Conservation (phyloP, 2,113 vertebrate species). For the Otis tarda region DNA sequence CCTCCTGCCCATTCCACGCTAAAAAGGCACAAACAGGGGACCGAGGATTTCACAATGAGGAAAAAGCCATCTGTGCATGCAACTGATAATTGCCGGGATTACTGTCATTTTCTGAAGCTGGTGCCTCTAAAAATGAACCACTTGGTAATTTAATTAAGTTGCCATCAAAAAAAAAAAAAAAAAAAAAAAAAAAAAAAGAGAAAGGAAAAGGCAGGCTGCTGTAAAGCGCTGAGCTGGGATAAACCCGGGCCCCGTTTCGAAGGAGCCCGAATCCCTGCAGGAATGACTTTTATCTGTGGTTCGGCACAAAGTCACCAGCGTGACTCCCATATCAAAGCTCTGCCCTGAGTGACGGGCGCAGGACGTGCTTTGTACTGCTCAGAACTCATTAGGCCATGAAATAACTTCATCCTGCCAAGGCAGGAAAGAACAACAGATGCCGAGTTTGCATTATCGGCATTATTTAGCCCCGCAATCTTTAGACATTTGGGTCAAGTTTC, state of each 20-base stretch:
- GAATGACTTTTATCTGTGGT: slow-evolving; percentile 70
- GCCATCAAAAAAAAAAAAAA: neutral
- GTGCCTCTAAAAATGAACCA: slow-evolving; percentile 53
- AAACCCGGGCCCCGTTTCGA: neutral
- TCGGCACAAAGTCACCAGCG: slow-evolving; percentile 64
- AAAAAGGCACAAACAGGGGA: slow-evolving; percentile 15
- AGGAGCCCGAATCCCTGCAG: slow-evolving; percentile 63
- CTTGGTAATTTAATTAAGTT: slow-evolving; percentile 75
- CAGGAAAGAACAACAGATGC: slow-evolving; percentile 81
- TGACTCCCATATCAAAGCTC: slow-evolving; percentile 76
- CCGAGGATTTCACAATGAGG: slow-evolving; percentile 28
- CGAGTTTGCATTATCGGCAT: slow-evolving; percentile 69
- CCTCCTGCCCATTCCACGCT: neutral
- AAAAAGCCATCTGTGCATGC: slow-evolving; percentile 53
- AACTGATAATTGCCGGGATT: slow-evolving; percentile 59
- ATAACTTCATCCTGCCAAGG: slow-evolving; percentile 78
- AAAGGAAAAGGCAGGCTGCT: neutral
- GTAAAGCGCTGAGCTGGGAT: slow-evolving; percentile 43
- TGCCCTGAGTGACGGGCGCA: slow-evolving; percentile 77
- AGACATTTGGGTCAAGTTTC: slow-evolving; percentile 82
- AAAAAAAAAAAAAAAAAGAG: neutral
- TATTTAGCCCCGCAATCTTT: slow-evolving; percentile 69
- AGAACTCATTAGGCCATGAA: slow-evolving; percentile 83
- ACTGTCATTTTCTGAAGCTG: slow-evolving; percentile 54
- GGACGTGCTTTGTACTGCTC: slow-evolving; percentile 70